Evolutionary conservation across 2,797 vertebrate genomes (phyloP).

Genomic region (Emydoidea blandingii): DNA sequence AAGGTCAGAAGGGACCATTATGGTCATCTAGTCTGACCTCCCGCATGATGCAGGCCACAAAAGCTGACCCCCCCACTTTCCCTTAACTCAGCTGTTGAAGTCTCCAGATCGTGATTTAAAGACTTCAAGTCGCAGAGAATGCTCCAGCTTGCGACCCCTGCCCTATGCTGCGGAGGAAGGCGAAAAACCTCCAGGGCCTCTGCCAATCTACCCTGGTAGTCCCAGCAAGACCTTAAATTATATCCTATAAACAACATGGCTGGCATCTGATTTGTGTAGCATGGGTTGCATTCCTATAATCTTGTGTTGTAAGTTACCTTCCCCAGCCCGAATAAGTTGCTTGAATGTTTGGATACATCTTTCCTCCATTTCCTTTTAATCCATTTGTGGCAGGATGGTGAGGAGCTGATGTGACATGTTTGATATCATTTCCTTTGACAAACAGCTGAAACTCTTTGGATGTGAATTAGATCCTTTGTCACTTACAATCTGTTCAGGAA

Average conservation of each 20-base stretch:
- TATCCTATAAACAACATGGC: background rate
- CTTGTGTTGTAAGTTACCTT: background rate
- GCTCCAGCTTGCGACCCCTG: no score
- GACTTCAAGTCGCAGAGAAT: no score
- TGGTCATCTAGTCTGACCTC: no score
- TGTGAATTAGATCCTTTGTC: background rate
- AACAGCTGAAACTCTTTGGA: background rate
- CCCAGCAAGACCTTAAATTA: background rate
- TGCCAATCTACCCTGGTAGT: no score
- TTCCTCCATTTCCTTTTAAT: background rate
- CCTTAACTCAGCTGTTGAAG: no score
- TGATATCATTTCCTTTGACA: background rate
- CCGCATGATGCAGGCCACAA: no score
- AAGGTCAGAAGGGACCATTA: no score
- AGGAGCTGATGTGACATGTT: background rate
- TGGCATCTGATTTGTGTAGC: background rate
- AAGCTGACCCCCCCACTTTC: no score
- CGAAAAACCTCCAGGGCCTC: no score
- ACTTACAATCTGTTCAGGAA: background rate
- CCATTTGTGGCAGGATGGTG: background rate
- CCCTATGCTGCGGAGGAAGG: no score
- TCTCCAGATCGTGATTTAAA: no score
- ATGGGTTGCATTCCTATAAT: background rate
- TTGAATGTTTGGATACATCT: background rate
- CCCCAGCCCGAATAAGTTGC: background rate